Evolutionary conservation across 2,113 vertebrate species (phyloP), one percentile per base, ranked within the genome.

Genomic region (Xiphophorus hellerii): DNA sequence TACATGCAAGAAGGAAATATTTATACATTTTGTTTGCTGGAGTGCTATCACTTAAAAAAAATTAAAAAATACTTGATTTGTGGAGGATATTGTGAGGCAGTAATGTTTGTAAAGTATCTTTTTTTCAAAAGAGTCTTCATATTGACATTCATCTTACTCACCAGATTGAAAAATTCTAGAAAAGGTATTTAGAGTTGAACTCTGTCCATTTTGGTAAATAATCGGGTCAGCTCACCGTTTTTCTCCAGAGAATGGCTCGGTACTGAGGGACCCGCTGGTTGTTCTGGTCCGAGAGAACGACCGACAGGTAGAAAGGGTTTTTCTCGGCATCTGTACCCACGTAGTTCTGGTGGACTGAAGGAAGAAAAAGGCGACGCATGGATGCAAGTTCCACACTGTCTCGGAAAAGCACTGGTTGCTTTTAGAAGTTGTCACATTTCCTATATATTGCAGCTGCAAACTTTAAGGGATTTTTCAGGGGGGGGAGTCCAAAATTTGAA

Each of bases 221-320:
- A 7, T 72, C 66, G 15, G 14, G 30, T n/a, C 33, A 31, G 89
- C 96, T 97, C 93, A 99, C 98, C 84, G 94, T 93, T 93, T 97
- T 99, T 81, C 97, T 96, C 98, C 98, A 99, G 77, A 99, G 95
- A 86, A 99, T 97, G 22, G 98, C 96, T 79, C 96, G 94, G 87
- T 99, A 99, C 86, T 99, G 98, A 80, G 98, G 98, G 85, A 99
- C 93, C 17, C 96, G 96, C 87, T 98, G 98, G 91, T 97, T 97
- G 92, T 99, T 99, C 91, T 99, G 96, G 90, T 99, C 97, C 1
- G 98, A 99, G 42, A 99, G 95, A 69, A 99, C 97, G 37, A 99
- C 98, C 0, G 97, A 99, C 78, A 99, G 91, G 88, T 97, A 97
- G 93, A 99, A 99, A 28, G 97, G 98, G 84, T 96, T 99, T 94